Evolutionary conservation across 53 echinoderm and acorn worm genomes (phyloP).

Genomic region (Crossaster papposus): DNA sequence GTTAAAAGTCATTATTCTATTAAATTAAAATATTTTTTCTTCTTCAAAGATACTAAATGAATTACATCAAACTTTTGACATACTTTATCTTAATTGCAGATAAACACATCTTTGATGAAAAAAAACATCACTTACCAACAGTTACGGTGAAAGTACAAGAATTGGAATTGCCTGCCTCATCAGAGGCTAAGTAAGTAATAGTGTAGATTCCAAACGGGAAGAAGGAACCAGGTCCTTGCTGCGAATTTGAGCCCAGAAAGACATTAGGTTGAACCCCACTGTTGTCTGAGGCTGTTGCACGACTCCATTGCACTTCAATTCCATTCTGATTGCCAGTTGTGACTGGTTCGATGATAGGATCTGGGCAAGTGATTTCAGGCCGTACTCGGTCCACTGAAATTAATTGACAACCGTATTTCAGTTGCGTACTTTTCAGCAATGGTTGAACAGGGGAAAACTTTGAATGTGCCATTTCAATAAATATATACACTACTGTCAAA

Average conservation of each 20-base stretch:
- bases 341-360: constrained; percentile 2
- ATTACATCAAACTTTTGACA: too few relatives aligned
- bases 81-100: too few relatives aligned
- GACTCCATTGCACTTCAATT: neutral
- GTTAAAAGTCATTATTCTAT: too few relatives aligned
- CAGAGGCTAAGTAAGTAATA: constrained; percentile 18
- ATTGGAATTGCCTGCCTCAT: constrained; percentile 1
- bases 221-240: constrained; percentile 6
- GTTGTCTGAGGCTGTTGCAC: constrained; percentile 34
- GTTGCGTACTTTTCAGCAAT: too few relatives aligned
- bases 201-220: constrained; percentile 26
- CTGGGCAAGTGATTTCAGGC: constrained; percentile 59
- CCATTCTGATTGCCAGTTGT: constrained; percentile 18
- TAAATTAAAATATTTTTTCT: too few relatives aligned
- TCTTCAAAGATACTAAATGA: too few relatives aligned
- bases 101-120: too few relatives aligned
- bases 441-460: too few relatives aligned
- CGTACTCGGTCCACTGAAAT: constrained; percentile 38
- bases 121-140: constrained; percentile 30
- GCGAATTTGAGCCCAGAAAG: constrained; percentile 15
- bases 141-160: constrained; percentile 2
- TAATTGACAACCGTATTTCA: neutral
- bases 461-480: too few relatives aligned
- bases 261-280: constrained; percentile 6
- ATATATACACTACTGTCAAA: too few relatives aligned